phyloP scores from a whole-genome alignment of 1,140 invertebrate genomes.

The Drosophila pallidifrons region DNA sequence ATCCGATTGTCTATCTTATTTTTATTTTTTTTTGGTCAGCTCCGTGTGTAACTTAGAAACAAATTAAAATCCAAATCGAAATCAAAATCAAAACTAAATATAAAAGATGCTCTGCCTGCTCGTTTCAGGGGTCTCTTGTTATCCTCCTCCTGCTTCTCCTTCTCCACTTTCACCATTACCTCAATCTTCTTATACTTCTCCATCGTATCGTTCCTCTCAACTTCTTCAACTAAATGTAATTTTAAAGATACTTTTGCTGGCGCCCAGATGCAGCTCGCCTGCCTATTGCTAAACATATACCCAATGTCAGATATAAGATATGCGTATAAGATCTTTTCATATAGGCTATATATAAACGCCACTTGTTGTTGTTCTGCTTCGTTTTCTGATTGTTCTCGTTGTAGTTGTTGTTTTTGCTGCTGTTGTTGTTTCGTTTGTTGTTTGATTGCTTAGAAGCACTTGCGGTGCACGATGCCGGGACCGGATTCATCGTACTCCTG shows the following conservation, averaged over 20 bases:
- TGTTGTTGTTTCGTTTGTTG: slow-evolving; percentile 12
- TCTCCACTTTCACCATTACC: slow-evolving; percentile 24
- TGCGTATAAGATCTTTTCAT: slow-evolving; percentile 46
- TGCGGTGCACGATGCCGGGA: slow-evolving; percentile 89
- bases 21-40: slow-evolving; percentile 33
- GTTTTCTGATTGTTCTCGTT: slow-evolving; percentile 1
- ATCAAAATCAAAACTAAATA: slow-evolving; percentile 58
- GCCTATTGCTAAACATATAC: slow-evolving; percentile 52
- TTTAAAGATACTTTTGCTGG: slow-evolving; percentile 76
- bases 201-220: slow-evolving; percentile 32
- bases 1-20: slow-evolving; percentile 66
- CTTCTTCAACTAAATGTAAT: slow-evolving; percentile 81
- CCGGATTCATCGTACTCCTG: slow-evolving; percentile 93
- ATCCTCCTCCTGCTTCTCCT: slow-evolving; percentile 9
- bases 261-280: slow-evolving; percentile 61
- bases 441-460: slow-evolving; percentile 88
- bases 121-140: slow-evolving; percentile 58
- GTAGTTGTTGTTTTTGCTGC: slow-evolving; percentile 22
- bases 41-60: slow-evolving; percentile 55
- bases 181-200: slow-evolving; percentile 8
- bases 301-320: slow-evolving; percentile 54
- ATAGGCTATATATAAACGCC: slow-evolving; percentile 57
- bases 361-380: slow-evolving; percentile 37
- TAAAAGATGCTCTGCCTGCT: slow-evolving; percentile 70
- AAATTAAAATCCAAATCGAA: slow-evolving; percentile 58